Conservation (phyloP, 2,113 vertebrate species). For the Cyphomyrus plagiostoma region DNA sequence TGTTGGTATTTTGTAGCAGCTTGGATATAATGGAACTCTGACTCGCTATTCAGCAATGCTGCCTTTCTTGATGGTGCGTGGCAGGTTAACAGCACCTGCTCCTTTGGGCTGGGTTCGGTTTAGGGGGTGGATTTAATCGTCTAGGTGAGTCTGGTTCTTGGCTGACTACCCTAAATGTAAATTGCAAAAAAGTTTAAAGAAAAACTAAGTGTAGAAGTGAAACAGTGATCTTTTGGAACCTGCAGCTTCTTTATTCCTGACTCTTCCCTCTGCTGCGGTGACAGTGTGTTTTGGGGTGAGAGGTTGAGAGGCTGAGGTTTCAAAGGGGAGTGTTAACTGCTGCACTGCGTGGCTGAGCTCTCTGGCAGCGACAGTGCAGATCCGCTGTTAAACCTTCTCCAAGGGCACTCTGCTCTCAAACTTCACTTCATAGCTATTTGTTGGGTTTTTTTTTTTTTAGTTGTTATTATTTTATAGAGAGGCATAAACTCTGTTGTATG, state of each 20-base stretch:
- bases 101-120: neutral
- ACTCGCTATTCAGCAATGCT: neutral
- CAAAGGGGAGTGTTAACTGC: neutral
- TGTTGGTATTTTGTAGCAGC: neutral
- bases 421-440: neutral
- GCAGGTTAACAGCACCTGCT: neutral
- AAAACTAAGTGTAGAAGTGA: neutral
- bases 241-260: neutral
- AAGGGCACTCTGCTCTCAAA: neutral
- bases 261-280: neutral
- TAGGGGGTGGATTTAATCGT: neutral
- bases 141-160: neutral
- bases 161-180: neutral
- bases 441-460: neutral
- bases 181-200: neutral
- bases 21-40: neutral
- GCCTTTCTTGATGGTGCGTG: neutral
- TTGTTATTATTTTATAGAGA: neutral
- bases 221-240: neutral
- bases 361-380: neutral
- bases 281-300: neutral
- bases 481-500: neutral
- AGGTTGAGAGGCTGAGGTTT: neutral
- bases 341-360: neutral
- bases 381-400: neutral